These are phyloP conservation scores for Synaphobranchus kaupii DNA, from an alignment of 2,797 vertebrate genomes.

Conservation along the genomic window DNA sequence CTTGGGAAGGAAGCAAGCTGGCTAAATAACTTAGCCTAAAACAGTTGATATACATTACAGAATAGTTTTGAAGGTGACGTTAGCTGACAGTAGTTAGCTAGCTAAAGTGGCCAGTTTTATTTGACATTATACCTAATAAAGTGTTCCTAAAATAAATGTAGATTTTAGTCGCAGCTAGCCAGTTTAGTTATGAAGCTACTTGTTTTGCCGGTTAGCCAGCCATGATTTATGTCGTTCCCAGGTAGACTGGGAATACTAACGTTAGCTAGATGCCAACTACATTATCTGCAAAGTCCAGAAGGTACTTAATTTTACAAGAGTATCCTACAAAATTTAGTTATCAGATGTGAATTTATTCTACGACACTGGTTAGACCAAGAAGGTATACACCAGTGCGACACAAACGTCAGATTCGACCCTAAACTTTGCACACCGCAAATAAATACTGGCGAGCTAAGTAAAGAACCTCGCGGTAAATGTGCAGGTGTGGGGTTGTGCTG, in stretches of 20 bases:
- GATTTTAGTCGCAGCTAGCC: neutral
- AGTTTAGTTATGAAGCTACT: neutral
- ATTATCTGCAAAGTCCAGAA: neutral
- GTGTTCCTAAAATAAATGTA: neutral
- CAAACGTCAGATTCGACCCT: neutral
- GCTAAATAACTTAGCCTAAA: neutral
- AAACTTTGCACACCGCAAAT: neutral
- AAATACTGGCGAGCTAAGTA: neutral
- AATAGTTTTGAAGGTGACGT: neutral
- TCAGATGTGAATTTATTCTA: neutral
- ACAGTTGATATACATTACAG: neutral
- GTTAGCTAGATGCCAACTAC: neutral
- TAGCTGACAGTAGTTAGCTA: neutral
- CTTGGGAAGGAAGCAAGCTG: neutral
- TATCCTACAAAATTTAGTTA: neutral
- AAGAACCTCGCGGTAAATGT: neutral
- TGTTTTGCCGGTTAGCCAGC: neutral
- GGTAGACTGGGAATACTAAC: neutral
- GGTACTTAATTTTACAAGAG: neutral
- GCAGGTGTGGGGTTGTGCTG: constrained; percentile 7
- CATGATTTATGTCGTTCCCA: neutral
- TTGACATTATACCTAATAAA: neutral
- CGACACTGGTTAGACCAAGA: neutral
- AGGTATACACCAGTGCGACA: neutral
- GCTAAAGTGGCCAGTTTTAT: neutral